Base-by-base conservation (phyloP, 2,113 vertebrate species). In the Alligator mississippiensis region DNA sequence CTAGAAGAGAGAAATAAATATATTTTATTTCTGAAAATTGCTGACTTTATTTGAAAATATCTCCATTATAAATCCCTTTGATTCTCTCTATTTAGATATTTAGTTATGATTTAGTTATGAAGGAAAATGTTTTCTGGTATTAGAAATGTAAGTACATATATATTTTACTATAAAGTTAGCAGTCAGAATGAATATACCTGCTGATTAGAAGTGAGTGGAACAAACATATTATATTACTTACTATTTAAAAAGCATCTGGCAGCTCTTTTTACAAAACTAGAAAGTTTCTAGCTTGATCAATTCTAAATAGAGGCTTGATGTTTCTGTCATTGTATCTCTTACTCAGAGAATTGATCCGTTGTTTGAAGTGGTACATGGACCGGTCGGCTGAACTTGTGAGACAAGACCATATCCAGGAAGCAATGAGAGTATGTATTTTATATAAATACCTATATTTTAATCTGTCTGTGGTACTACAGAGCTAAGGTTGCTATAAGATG, bases 351-450 rank as follows among this genome's bases (percentile, higher is more conserved):
- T 97, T 99, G 96, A 99, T 99, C 93, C 99, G 99, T 14, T 99
- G 99, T 96, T 96, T 99, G 93, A 99, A 98, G 96, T 99, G 99
- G 99, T 99, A 99, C 97, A 99, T 99, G 99, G 99, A 99, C 93
- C 99, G 99, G 60, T 99, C 99, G 13, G 99, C 99, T 30, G 99
- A 99, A 96, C 98, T 99, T 16, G 98, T 99, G 11, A 97, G 99
- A 75, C 99, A 99, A 76, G 99, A 99, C 93, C 99, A 99, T 98
- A 99, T 99, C 88, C 99, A 99, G 97, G 99, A 99, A 76, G 99
- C 99, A 2, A 99, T 99, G 99, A 98, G 98, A 95, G 99, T 99
- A 96, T 95, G 97, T 96, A n/a, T 62, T 76, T 17, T 3, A 0
- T 3, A 2, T 1, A 2, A 76, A 17, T 4, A 6, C 12, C 8